Conservation (phyloP, 2,113 vertebrate genomes). For the Salvelinus namaycush region DNA sequence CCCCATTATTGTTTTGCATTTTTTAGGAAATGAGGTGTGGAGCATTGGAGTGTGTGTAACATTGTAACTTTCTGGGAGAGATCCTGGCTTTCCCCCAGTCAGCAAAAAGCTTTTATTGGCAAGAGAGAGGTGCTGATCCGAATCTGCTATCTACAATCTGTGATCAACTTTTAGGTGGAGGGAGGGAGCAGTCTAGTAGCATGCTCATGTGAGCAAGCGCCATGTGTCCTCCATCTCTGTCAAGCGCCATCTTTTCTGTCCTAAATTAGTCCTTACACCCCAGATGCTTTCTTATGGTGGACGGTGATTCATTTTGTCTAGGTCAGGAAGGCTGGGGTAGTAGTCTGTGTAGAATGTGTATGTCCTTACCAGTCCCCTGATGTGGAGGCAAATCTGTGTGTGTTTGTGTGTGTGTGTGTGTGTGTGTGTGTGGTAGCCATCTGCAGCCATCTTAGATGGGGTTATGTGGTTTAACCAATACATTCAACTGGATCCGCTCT, state of each 20-base stretch:
- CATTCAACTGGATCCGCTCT: constrained; percentile 48
- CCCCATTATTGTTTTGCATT: constrained; percentile 67
- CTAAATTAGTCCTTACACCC: constrained; percentile 62
- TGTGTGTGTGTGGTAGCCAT: constrained; percentile 18
- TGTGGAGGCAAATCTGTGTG: not conserved
- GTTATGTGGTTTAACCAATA: constrained; percentile 68
- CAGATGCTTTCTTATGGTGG: constrained; percentile 57
- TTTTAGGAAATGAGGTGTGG: constrained; percentile 59
- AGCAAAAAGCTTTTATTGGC: constrained; percentile 77
- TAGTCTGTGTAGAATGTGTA: constrained; percentile 7
- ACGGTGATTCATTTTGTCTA: constrained; percentile 57
- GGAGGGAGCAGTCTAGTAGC: constrained; percentile 59
- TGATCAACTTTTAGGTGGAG: constrained; percentile 64
- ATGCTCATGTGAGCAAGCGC: constrained; percentile 57
- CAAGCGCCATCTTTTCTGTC: constrained; percentile 65
- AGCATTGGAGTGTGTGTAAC: constrained; percentile 66
- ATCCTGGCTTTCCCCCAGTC: constrained; percentile 79
- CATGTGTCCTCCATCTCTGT: constrained; percentile 62
- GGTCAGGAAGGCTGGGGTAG: constrained; percentile 26
- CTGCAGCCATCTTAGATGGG: constrained; percentile 57
- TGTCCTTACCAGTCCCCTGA: not conserved
- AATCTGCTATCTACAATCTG: constrained; percentile 73
- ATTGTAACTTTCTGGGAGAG: constrained; percentile 61
- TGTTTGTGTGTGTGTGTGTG: not conserved
- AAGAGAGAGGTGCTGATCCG: constrained; percentile 65